phyloP scores from a whole-genome alignment of 2,797 vertebrate genomes.

The Pseudochromis fuscus region DNA sequence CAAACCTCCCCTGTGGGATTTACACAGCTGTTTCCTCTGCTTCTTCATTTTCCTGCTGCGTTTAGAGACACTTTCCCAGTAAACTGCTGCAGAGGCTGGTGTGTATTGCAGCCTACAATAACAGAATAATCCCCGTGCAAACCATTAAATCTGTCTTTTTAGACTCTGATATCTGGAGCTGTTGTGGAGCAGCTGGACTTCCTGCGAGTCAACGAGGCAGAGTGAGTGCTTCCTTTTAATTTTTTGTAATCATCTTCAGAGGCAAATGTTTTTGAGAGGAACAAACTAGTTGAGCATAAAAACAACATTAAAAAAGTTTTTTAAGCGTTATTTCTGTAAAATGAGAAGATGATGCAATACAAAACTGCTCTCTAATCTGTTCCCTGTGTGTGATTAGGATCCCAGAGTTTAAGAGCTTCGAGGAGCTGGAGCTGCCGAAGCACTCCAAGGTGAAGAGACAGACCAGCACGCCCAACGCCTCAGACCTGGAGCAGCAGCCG shows the following conservation, averaged over 20 bases:
- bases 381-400: conserved; percentile 78
- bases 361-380: neutral
- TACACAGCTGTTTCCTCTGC: conserved; percentile 5
- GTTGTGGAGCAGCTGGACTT: conserved; percentile 98
- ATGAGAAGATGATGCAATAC: neutral
- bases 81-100: neutral
- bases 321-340: neutral
- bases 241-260: conserved; percentile 9
- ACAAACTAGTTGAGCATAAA: too few species aligned
- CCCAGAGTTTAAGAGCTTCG: conserved; percentile 95
- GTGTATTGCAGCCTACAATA: neutral
- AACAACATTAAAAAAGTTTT: neutral
- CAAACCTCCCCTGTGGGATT: conserved; percentile 19
- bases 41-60: conserved; percentile 5
- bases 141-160: conserved; percentile 39
- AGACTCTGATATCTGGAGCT: conserved; percentile 97
- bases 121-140: neutral
- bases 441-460: conserved; percentile 98
- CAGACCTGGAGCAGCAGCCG: conserved; percentile 91
- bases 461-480: conserved; percentile 89
- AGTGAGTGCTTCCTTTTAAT: conserved; percentile 84
- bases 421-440: conserved; percentile 95
- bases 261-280: neutral
- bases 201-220: conserved; percentile 92
- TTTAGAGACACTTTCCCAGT: neutral